Evolutionary conservation across 2,113 vertebrate genomes (phyloP).

Genomic region (Naja naja): DNA sequence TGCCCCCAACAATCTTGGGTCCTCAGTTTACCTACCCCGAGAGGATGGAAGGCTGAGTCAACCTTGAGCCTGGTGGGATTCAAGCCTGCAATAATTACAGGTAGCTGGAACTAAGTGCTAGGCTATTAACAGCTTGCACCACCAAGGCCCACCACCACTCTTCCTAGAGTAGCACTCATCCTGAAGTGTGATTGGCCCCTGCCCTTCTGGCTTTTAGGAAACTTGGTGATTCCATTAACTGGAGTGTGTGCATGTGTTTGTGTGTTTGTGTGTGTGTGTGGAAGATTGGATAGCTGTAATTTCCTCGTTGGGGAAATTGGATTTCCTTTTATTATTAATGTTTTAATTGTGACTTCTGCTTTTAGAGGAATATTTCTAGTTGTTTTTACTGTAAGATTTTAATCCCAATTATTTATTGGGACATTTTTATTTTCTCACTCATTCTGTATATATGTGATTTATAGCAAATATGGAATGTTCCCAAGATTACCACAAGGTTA

Average conservation of each 20-base stretch:
- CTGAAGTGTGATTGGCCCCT: neutral
- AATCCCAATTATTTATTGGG: neutral
- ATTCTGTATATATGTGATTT: neutral
- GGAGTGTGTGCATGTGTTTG: no score
- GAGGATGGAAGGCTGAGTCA: no score
- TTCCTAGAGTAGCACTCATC: neutral
- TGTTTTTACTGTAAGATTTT: neutral
- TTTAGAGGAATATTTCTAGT: neutral
- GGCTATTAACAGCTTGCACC: no score
- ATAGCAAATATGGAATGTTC: neutral
- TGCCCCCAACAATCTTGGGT: no score
- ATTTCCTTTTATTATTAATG: neutral
- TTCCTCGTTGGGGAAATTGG: neutral
- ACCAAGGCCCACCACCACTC: no score
- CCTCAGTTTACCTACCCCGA: no score
- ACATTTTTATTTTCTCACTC: neutral
- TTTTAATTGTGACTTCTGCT: neutral
- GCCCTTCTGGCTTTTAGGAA: neutral
- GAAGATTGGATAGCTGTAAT: neutral
- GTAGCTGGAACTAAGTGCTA: no score
- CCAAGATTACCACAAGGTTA: neutral
- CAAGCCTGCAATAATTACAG: no score
- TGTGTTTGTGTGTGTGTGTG: no score
- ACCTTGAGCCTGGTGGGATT: no score
- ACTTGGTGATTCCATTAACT: neutral